phyloP scores from a whole-genome alignment of 2,797 vertebrate species.

The Hylomyscus alleni region DNA sequence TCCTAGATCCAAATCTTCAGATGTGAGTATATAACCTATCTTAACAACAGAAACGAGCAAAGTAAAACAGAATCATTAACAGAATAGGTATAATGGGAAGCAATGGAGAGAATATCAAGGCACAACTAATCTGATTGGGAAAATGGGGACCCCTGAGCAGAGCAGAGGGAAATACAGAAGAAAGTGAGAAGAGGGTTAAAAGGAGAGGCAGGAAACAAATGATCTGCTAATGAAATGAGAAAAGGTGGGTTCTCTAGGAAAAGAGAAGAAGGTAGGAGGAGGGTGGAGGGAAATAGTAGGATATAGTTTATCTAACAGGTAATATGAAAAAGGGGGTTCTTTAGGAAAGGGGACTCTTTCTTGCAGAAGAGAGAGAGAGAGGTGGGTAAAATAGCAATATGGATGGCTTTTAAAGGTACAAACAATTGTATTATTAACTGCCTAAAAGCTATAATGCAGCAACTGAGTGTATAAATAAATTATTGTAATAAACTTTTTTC shows the following conservation, averaged over 20 bases:
- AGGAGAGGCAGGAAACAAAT: background rate
- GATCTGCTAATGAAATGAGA: background rate
- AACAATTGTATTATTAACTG: background rate
- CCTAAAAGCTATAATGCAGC: background rate
- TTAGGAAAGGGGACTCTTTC: background rate
- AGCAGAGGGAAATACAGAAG: background rate
- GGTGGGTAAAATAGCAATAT: background rate
- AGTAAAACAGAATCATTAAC: background rate
- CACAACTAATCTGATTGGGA: background rate
- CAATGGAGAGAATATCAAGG: background rate
- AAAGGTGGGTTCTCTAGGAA: background rate
- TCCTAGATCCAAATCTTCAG: background rate
- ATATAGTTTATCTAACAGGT: background rate
- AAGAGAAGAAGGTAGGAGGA: background rate
- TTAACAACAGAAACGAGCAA: background rate
- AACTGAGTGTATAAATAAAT: background rate
- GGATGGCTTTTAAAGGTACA: background rate
- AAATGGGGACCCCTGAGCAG: background rate
- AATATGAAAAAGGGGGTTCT: background rate
- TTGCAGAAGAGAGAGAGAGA: background rate
- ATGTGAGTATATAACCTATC: too few species aligned
- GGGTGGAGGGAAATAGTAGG: background rate
- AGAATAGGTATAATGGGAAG: background rate
- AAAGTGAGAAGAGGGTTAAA: background rate
- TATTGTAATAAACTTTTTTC: background rate